Conservation (phyloP, 2,888 invertebrate genomes). For the Synergus itoensis region DNA sequence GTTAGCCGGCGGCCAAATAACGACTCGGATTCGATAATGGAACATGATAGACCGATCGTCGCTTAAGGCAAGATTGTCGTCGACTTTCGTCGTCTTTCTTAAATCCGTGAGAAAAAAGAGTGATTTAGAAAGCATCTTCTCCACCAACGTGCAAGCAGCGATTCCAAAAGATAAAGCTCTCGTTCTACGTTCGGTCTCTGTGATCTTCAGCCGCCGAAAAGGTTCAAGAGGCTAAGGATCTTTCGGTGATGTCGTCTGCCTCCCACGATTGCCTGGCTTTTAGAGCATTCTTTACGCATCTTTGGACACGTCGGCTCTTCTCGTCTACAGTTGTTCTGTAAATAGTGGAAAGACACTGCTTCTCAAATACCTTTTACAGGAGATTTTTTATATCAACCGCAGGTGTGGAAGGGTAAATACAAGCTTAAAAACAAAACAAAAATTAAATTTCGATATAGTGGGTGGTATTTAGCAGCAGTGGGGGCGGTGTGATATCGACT, state of each 20-base stretch:
- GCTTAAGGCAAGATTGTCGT: conserved; percentile 47
- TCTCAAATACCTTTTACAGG: not conserved
- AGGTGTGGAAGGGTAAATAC: too few relatives aligned
- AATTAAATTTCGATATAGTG: not conserved
- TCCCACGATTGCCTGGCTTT: conserved; percentile 55
- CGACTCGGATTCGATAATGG: conserved; percentile 57
- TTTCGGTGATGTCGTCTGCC: conserved; percentile 60
- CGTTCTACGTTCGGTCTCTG: conserved; percentile 59
- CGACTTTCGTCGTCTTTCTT: conserved; percentile 1
- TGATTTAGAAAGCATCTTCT: conserved; percentile 71
- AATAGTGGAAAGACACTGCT: conserved; percentile 6
- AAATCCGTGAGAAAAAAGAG: conserved; percentile 49
- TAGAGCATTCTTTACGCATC: conserved; percentile 34
- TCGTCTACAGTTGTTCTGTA: not conserved
- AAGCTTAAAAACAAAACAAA: not conserved
- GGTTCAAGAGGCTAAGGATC: conserved; percentile 59
- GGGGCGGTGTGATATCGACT: conserved; percentile 46
- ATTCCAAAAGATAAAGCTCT: conserved; percentile 68
- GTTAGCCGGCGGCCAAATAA: conserved; percentile 56
- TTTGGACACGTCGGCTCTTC: conserved; percentile 16
- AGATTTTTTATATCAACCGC: not conserved
- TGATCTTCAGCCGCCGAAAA: conserved; percentile 63
- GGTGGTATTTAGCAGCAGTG: not conserved
- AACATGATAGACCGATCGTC: conserved; percentile 47
- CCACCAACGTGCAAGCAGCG: conserved; percentile 64